Base-by-base conservation (phyloP, 2,797 vertebrate genomes). In the Cichlasoma orientale region DNA sequence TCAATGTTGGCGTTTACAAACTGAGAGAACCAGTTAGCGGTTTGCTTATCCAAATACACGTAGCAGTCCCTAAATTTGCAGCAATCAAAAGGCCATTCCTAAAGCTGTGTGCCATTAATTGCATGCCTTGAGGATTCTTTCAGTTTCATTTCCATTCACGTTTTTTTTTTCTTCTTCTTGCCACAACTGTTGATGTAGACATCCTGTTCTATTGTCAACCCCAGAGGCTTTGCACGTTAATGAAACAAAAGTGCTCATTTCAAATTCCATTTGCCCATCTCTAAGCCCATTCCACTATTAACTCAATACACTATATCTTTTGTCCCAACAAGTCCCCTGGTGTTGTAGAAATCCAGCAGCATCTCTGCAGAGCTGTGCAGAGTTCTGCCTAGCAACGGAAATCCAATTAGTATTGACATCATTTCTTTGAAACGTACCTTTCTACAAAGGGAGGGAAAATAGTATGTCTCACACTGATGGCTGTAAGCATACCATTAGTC, bases 201-300 rank as follows among this genome's bases (percentile, higher is more conserved):
- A 74, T 72, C 66, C 71, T 50, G 13, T n/a, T 73, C 82, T 74
- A 79, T 56, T 79, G 70, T 81, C 75, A 44, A 19, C 44, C 78
- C 80, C 77, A 63, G 33, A 80, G 83, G 86, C 83, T 88, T 82
- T 89, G 41, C 88, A 78, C 83, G 78, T 83, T 85, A 90, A 92
- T 89, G 72, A 92, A 90, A 89, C 84, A 89, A 86, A 92, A 90
- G 80, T 59, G 75, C 82, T 86, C 75, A 87, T 91, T 90, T 83
- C 29, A 84, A 92, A 93, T 92, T 91, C 86, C 79, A 86, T 86
- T 89, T 82, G 59, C 70, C 83, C 78, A 74, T 89, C 86, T 81
- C 71, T 88, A 85, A 91, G 83, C 79, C 77, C 83, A 84, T 78
- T 76, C 59, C 53, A 38, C 86, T 81, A 92, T 91, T 83, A 90